Percentiles rank a stretch among this genome's conserved stretches.
Conservation (phyloP, 2,797 vertebrate genomes). For the Coluber constrictor region DNA sequence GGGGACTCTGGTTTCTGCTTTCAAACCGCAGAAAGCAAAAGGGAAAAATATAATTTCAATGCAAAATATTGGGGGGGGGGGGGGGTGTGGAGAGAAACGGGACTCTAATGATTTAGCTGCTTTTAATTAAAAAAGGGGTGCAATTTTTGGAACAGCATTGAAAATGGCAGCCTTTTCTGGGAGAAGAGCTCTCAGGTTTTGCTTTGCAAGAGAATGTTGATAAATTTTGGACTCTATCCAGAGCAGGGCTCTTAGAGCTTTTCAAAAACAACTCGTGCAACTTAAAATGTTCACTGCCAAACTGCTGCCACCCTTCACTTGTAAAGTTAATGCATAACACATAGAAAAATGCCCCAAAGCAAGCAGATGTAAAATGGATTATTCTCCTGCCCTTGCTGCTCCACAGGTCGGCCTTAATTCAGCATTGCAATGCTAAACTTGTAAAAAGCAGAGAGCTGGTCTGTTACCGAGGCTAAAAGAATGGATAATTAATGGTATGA, state of each 20-base stretch:
- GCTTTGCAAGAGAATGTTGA: not conserved
- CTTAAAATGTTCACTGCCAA: not conserved
- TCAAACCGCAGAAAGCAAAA: not conserved
- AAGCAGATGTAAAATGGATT: not conserved
- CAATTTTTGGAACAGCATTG: not conserved
- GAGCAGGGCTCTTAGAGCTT: not conserved
- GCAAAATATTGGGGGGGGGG: not conserved
- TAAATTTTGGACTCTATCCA: not conserved
- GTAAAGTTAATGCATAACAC: not conserved
- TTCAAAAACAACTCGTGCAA: not conserved
- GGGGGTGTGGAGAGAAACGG: not conserved
- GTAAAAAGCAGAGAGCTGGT: not conserved
- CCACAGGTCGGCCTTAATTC: not conserved
- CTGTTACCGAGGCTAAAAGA: not conserved
- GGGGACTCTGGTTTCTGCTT: not conserved
- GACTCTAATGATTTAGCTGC: not conserved
- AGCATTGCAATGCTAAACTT: not conserved
- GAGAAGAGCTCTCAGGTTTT: not conserved
- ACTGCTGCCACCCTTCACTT: not conserved
- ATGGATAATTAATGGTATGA: not conserved
- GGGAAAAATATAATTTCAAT: not conserved
- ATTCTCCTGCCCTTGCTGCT: not conserved
- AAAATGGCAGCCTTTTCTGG: not conserved
- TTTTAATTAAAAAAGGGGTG: not conserved
- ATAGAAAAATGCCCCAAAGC: not conserved